Base-by-base conservation (phyloP, 64 coral and sea anemone species). In the Stylophora pistillata region DNA sequence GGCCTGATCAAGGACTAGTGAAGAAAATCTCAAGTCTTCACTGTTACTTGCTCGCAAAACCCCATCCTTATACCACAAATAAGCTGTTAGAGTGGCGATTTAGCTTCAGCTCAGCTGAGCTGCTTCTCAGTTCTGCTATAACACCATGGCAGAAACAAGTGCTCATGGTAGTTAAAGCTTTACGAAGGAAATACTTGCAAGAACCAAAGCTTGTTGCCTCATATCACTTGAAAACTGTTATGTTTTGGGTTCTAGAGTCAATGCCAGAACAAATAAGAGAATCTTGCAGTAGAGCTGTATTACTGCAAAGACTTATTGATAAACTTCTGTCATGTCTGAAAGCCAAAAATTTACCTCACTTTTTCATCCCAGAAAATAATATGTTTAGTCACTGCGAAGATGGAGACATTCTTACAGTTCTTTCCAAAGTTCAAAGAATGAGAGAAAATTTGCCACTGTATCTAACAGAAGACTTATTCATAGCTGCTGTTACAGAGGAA, bases 291-390 rank as follows among this genome's bases (percentile, higher is more conserved):
- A 28, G 58, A 63, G 60, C 30, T 23, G 5, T 31, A 10, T 82
- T 82, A 15, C 23, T 82, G 47, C 9, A 34, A 65, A 82, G 18
- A 17, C 79, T 82, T 41, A 58, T 82, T n/a, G 58, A 34, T 65
- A 9, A 82, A 82, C 58, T 82, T 0, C 47, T 82, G 34, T 82
- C 17, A 1, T 82, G 79, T 65, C 28, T 82, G 56, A 64, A n/a
- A 23, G 18, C 10, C 30, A 82, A 65, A 62, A 65, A 65, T 31
- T 66, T 82, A 60, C 79, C 79, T 60, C 30, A 82, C 30, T 82
- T 65, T 82, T 82, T 82, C 41, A 82, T 82, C 4, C 79, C 79
- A n/a, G 57, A 82, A 34, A 82, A 82, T 65, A 82, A 82, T 60
- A 82, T 82, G 79, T 82, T 82, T 60, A 30, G 59, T 30, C 79